phyloP scores from a whole-genome alignment of 1,140 invertebrate genomes.

The Pogonomyrmex californicus region DNA sequence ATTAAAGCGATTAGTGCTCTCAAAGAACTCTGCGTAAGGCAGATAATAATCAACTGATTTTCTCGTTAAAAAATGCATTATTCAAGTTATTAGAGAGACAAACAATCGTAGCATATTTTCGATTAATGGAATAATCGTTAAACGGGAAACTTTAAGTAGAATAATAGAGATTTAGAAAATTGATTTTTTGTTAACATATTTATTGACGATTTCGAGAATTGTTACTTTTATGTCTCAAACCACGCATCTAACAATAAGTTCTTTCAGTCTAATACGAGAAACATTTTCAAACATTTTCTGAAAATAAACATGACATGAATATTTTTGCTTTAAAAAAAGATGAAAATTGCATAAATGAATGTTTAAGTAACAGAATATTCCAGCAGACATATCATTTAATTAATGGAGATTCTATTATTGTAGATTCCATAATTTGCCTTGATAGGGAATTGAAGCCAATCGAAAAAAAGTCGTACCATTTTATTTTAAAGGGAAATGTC shows the following conservation, averaged over 20 bases:
- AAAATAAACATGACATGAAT: neutral
- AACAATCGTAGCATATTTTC: neutral
- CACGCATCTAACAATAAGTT: neutral
- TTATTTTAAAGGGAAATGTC: constrained; percentile 33
- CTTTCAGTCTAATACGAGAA: neutral
- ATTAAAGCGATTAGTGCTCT: neutral
- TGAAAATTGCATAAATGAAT: neutral
- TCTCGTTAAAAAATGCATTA: neutral
- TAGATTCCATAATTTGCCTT: neutral
- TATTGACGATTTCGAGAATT: neutral
- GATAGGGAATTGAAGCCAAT: neutral
- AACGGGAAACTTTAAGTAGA: neutral
- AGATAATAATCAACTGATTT: neutral
- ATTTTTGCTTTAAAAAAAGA: neutral
- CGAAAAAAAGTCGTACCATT: neutral
- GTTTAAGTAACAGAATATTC: neutral
- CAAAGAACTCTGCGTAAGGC: neutral
- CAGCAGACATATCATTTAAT: neutral
- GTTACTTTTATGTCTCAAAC: neutral
- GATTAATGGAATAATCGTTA: neutral
- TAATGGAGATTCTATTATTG: neutral
- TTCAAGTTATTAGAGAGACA: neutral
- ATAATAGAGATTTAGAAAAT: neutral
- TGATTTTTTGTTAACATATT: neutral
- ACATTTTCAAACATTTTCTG: neutral